Conservation (phyloP, 2,113 vertebrate genomes). For the Coptodon bakossiorum region DNA sequence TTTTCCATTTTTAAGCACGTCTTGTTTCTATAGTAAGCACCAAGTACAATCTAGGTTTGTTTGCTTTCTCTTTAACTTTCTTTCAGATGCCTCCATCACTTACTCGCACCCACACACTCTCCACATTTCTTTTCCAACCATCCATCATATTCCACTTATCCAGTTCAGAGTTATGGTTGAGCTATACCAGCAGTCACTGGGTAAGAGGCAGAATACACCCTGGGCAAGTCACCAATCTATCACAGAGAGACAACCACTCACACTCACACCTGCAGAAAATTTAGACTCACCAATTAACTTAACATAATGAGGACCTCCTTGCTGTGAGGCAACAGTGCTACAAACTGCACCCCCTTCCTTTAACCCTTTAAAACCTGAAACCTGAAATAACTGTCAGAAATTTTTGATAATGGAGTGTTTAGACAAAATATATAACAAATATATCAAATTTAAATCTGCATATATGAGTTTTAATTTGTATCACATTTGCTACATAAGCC, state of each 20-base stretch:
- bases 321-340: neutral
- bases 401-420: neutral
- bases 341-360: neutral
- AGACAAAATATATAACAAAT: neutral
- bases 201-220: neutral
- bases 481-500: neutral
- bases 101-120: neutral
- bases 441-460: neutral
- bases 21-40: neutral
- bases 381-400: neutral
- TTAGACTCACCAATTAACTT: neutral
- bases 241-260: neutral
- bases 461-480: neutral
- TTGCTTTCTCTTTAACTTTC: neutral
- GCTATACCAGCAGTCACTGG: neutral
- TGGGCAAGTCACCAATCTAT: neutral
- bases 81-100: neutral
- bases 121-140: neutral
- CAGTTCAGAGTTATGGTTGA: neutral
- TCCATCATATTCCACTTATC: neutral
- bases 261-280: neutral
- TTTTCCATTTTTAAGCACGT: neutral
- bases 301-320: neutral
- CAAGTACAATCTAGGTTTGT: neutral
- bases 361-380: neutral